These are phyloP conservation scores for Percopsis omiscomaycus DNA, from an alignment of 2,797 vertebrate species.

Conservation along the genomic window DNA sequence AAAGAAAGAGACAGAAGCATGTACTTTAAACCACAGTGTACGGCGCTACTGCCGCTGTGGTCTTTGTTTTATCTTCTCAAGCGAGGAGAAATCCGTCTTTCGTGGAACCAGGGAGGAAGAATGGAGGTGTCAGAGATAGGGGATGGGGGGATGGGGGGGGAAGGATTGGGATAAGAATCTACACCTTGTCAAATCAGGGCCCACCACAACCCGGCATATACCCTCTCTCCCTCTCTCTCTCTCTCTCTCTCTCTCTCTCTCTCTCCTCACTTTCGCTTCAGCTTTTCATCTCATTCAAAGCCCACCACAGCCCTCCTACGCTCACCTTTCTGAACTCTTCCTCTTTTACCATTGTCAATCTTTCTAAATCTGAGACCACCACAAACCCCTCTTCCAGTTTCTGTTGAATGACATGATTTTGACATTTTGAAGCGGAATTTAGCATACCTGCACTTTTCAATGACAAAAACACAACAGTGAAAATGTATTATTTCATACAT, in stretches of 20 bases:
- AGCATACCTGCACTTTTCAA: not conserved
- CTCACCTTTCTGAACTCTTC: slow-evolving; percentile 41
- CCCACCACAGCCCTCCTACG: slow-evolving; percentile 74
- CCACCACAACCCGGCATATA: slow-evolving; percentile 69
- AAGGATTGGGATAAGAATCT: slow-evolving; percentile 72
- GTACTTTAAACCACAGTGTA: slow-evolving; percentile 61
- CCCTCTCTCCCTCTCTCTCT: slow-evolving; percentile 16
- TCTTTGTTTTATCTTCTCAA: slow-evolving; percentile 53
- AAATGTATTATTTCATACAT: too few species aligned
- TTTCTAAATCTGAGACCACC: slow-evolving; percentile 77
- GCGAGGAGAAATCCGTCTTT: slow-evolving; percentile 81
- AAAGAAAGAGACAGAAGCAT: slow-evolving; percentile 15
- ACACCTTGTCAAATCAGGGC: slow-evolving; percentile 76
- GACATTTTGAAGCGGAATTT: slow-evolving; percentile 20
- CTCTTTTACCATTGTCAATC: slow-evolving; percentile 59
- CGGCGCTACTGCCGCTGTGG: slow-evolving; percentile 54
- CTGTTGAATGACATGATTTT: slow-evolving; percentile 18
- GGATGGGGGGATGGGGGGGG: slow-evolving; percentile 58
- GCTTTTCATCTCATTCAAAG: slow-evolving; percentile 56
- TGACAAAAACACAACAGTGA: not conserved
- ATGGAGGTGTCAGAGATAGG: slow-evolving; percentile 69
- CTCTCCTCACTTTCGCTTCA: slow-evolving; percentile 11
- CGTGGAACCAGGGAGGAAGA: slow-evolving; percentile 82
- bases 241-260: slow-evolving; percentile 14
- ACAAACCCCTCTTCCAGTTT: slow-evolving; percentile 58